A percentile compares a stretch with the other conserved stretches of the same genome.
Conservation (phyloP, 2,113 vertebrate genomes). For the Pholis gunnellus region DNA sequence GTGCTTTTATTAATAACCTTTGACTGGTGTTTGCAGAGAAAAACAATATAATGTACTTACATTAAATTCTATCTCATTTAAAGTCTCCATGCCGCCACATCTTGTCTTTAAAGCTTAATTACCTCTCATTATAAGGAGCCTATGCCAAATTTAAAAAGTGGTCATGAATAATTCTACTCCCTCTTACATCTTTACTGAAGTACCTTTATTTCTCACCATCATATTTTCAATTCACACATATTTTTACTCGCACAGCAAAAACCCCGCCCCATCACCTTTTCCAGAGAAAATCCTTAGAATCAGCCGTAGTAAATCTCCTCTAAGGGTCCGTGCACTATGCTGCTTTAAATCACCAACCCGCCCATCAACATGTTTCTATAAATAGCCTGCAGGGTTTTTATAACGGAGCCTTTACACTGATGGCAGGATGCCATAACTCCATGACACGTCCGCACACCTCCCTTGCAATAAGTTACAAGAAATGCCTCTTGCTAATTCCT, state of each 20-base stretch:
- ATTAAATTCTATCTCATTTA: not conserved
- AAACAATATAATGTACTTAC: not conserved
- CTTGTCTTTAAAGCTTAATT: constrained; percentile 43
- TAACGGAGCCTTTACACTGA: constrained; percentile 51
- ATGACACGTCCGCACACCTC: constrained; percentile 25
- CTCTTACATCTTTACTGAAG: constrained; percentile 36
- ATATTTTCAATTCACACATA: constrained; percentile 59
- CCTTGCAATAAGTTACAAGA: constrained; percentile 37
- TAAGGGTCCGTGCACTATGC: constrained; percentile 27
- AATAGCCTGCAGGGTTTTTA: constrained; percentile 72
- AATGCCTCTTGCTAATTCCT: constrained; percentile 35
- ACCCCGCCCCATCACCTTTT: constrained; percentile 13
- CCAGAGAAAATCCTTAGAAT: constrained; percentile 58
- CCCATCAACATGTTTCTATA: constrained; percentile 70
- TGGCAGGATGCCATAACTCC: constrained; percentile 43
- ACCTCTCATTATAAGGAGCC: constrained; percentile 19
- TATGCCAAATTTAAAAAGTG: constrained; percentile 23
- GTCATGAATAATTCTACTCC: constrained; percentile 22
- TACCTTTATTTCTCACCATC: constrained; percentile 26
- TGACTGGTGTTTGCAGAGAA: not conserved
- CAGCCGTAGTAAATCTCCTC: constrained; percentile 54
- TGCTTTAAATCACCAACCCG: constrained; percentile 70
- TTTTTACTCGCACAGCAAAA: constrained; percentile 48
- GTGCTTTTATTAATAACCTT: constrained; percentile 27
- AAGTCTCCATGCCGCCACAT: not conserved